Conservation (phyloP, 2,113 vertebrate species). For the Aegypius monachus region DNA sequence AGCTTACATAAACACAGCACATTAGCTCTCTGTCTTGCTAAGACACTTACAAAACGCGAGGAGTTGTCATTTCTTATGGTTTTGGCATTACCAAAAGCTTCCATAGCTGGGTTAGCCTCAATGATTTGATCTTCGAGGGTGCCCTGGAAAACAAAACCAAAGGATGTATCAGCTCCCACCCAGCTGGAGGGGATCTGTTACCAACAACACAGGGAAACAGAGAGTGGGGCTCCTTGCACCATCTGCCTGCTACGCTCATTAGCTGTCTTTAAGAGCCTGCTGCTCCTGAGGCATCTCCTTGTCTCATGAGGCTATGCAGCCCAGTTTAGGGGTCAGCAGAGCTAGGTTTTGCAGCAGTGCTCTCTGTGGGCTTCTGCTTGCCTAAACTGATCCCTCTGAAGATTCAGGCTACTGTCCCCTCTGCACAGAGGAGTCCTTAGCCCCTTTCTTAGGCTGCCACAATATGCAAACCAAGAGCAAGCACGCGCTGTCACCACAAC, state of each 20-base stretch:
- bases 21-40: background rate
- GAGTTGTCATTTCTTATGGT: conserved; percentile 94
- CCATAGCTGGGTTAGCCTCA: conserved; percentile 95
- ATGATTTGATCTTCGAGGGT: conserved; percentile 95
- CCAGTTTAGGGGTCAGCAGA: background rate
- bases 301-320: background rate
- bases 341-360: background rate
- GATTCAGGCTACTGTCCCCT: background rate
- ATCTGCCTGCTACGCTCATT: background rate
- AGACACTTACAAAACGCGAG: conserved; percentile 88
- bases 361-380: background rate
- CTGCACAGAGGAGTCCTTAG: background rate
- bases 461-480: background rate
- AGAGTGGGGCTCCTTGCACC: background rate
- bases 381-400: background rate
- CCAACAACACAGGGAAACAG: background rate
- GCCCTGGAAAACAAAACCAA: conserved; percentile 72
- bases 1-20: background rate
- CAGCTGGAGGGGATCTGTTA: background rate
- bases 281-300: background rate
- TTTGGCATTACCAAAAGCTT: conserved; percentile 94
- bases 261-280: background rate
- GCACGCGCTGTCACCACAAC: accelerated
- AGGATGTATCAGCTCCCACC: background rate
- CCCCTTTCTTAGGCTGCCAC: background rate